These are phyloP conservation scores for Platyura marginata DNA, from an alignment of 1,140 invertebrate species.

Conservation along the genomic window DNA sequence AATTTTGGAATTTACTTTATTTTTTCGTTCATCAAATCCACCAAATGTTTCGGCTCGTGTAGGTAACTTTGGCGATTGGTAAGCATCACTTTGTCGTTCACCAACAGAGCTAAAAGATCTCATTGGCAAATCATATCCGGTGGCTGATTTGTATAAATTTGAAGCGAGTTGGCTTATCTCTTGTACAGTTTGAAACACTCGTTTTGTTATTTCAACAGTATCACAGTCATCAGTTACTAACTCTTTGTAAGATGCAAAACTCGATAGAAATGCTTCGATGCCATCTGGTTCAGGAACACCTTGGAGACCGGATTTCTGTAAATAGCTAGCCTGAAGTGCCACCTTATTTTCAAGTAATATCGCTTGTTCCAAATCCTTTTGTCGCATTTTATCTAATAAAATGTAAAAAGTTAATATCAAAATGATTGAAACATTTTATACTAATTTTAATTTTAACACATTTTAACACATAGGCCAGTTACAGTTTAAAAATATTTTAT, in stretches of 20 bases:
- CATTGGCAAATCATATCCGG: slow-evolving; percentile 32
- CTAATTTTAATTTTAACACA: slow-evolving; percentile 1
- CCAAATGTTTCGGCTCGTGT: slow-evolving; percentile 87
- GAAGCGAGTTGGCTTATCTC: slow-evolving; percentile 41
- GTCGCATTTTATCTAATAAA: slow-evolving; percentile 44
- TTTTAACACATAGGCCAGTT: too few species aligned
- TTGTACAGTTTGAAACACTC: slow-evolving; percentile 48
- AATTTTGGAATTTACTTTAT: slow-evolving; percentile 8
- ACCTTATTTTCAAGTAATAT: slow-evolving; percentile 76
- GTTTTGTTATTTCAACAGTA: slow-evolving; percentile 43
- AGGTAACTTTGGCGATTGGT: slow-evolving; percentile 65
- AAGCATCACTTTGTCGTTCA: slow-evolving; percentile 68
- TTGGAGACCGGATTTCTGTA: slow-evolving; percentile 27
- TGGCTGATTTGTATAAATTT: slow-evolving; percentile 48
- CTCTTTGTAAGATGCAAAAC: slow-evolving; percentile 30
- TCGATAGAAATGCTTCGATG: slow-evolving; percentile 2
- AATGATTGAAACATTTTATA: not conserved
- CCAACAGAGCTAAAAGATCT: slow-evolving; percentile 82
- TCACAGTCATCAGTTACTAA: slow-evolving; percentile 38
- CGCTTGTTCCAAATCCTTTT: slow-evolving; percentile 75
- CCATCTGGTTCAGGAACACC: slow-evolving; percentile 1
- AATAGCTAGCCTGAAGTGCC: slow-evolving; percentile 55
- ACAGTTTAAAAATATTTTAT: slow-evolving; percentile 1
- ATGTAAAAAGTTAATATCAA: not conserved
- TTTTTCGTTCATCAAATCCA: slow-evolving; percentile 59